Evolutionary conservation across 2,113 vertebrate genomes (phyloP), one percentile per base, ranked within the genome.

Genomic region (Cnemophilus loriae): DNA sequence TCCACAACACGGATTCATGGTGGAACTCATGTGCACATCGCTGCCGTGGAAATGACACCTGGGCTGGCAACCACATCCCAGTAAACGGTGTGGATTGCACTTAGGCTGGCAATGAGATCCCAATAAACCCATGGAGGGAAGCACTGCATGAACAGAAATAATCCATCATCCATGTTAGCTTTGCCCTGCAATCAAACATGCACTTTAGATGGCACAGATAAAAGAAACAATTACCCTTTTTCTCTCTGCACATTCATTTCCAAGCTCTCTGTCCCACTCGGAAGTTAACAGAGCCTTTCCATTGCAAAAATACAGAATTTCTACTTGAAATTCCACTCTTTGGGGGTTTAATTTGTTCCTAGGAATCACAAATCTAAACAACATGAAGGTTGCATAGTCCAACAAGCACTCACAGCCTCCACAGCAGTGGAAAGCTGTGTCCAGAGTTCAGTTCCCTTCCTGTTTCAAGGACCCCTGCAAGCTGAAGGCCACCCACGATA

Each of bases 401-500:
- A 82, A 60, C n/a, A 19, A 67, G 67, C 6, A 50, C 26, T 87
- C 50, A 42, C 20, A 39, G 7, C 26, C 49, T 73, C 74, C 47
- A 8, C 14, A 50, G 87, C 87, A 52, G 50, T 17, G 59, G 61
- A 77, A 82, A 91, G 46, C 65, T 7, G 22, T 0, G 0, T 13
- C 69, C 69, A 26, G 9, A 47, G 52, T 35, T n/a, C 13, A 56
- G 46, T 6, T 73, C 81, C 35, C 75, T 69, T 91, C 92, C 92
- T 63, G 57, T 53, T 69, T 32, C 65, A 85, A 86, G 92, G 93
- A 83, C 74, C 82, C 77, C 78, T 76, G 63, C 65, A 26, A 91
- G 35, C 70, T 22, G 47, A 85, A 94, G 91, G 84, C 94, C 93
- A 95, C 95, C 84, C 94, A 96, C 19, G 39, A 23, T 46, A 94